Evolutionary conservation across 2,113 vertebrate genomes (phyloP).

Genomic region (Fulica atra): DNA sequence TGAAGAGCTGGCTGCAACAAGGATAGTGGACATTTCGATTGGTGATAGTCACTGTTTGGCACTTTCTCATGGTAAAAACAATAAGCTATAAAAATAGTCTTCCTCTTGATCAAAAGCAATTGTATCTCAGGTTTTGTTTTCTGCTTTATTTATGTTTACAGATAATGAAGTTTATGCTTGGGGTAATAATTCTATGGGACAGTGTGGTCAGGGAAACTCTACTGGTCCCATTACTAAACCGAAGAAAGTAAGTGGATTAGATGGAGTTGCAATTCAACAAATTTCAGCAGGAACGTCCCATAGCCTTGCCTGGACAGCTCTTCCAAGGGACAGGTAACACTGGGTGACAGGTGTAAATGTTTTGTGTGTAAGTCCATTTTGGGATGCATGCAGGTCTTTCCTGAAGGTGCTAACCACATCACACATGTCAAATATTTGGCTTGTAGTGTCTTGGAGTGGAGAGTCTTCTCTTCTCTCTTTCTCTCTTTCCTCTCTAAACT

Average conservation of each 20-base stretch:
- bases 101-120: background rate
- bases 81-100: background rate
- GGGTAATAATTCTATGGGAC: constrained; percentile 99
- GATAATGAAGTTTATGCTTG: constrained; percentile 99
- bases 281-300: constrained; percentile 97
- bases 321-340: constrained; percentile 92
- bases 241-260: constrained; percentile 95
- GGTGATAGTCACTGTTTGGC: constrained; percentile 98
- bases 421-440: background rate
- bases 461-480: background rate
- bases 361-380: background rate
- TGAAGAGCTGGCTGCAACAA: constrained; percentile 93
- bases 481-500: background rate
- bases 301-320: constrained; percentile 96
- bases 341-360: background rate
- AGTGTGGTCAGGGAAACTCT: constrained; percentile 98
- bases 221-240: constrained; percentile 98
- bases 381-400: background rate
- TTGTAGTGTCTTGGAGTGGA: background rate
- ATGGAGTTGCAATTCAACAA: constrained; percentile 95
- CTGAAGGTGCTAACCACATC: background rate
- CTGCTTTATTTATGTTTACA: constrained; percentile 54
- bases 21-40: constrained; percentile 96
- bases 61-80: constrained; percentile 90
- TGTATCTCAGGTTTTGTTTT: constrained; percentile 7